Conservation (phyloP, 2,888 invertebrate species). For the Ethmia dodecea region DNA sequence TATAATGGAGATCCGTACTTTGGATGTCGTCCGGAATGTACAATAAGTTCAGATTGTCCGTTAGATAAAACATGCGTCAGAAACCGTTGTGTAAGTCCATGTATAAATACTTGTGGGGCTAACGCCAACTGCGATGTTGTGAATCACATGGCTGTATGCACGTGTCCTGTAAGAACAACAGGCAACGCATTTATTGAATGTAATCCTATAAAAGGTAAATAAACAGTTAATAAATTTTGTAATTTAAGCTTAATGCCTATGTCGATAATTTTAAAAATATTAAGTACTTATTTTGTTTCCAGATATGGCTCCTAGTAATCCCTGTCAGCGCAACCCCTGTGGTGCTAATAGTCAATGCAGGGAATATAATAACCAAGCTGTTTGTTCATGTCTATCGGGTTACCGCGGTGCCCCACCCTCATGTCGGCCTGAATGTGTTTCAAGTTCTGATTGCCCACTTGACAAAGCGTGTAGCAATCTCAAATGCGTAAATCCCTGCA, state of each 20-base stretch:
- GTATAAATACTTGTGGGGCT: slow-evolving; percentile 85
- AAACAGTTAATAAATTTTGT: no score
- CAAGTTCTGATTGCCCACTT: slow-evolving; percentile 83
- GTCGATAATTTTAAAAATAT: slow-evolving; percentile 1
- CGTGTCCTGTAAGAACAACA: slow-evolving; percentile 81
- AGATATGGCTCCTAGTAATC: slow-evolving; percentile 62
- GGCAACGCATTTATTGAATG: slow-evolving; percentile 87
- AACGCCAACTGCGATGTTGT: slow-evolving; percentile 85
- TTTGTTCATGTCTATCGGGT: slow-evolving; percentile 81
- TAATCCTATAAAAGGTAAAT: slow-evolving; percentile 75
- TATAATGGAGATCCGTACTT: slow-evolving; percentile 82
- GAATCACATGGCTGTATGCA: slow-evolving; percentile 87
- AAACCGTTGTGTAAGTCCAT: slow-evolving; percentile 84
- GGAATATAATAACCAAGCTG: slow-evolving; percentile 79
- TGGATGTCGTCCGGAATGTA: slow-evolving; percentile 86
- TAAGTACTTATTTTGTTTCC: no score
- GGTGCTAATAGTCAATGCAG: slow-evolving; percentile 81
- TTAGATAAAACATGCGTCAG: slow-evolving; percentile 83
- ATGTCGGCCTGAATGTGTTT: slow-evolving; percentile 84
- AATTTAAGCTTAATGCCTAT: no score
- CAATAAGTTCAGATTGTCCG: slow-evolving; percentile 84
- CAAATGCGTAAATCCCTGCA: slow-evolving; percentile 85
- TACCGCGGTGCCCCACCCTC: slow-evolving; percentile 82
- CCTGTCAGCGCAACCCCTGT: slow-evolving; percentile 81
- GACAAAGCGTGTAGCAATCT: slow-evolving; percentile 84